These are phyloP conservation scores for Anguilla obscura DNA, from an alignment of 2,797 vertebrate species.

Conservation along the genomic window DNA sequence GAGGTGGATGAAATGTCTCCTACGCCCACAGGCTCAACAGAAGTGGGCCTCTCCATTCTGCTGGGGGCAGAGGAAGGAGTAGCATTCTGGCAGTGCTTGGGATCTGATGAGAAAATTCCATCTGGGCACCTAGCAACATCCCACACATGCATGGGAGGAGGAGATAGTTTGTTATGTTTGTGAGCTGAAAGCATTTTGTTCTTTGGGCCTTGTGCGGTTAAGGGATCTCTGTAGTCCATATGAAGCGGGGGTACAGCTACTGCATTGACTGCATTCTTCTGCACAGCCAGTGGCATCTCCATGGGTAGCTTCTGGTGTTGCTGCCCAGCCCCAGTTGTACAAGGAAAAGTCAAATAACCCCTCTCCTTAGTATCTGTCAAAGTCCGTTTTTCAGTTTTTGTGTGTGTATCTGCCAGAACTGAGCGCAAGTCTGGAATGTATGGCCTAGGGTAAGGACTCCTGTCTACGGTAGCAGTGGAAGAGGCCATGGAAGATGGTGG, in stretches of 20 bases:
- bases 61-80: background rate
- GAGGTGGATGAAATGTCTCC: background rate
- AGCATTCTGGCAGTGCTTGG: background rate
- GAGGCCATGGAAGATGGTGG: background rate
- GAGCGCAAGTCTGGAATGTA: background rate
- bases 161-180: background rate
- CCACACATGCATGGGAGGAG: background rate
- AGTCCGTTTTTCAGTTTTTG: conserved; percentile 13
- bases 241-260: background rate
- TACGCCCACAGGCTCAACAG: background rate
- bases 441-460: background rate
- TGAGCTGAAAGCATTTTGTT: conserved; percentile 7
- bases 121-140: background rate
- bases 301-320: background rate
- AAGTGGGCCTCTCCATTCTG: background rate
- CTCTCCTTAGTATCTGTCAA: background rate
- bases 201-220: conserved; percentile 1
- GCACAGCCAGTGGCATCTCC: background rate
- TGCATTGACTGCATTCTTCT: conserved; percentile 10
- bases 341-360: background rate
- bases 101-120: conserved; percentile 8
- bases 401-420: background rate
- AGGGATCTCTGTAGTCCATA: background rate
- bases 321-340: background rate
- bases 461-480: conserved; percentile 6